Percentiles rank a stretch among this genome's conserved stretches.
Conservation (phyloP, 2,113 vertebrate species). For the Catharus fuscescens region DNA sequence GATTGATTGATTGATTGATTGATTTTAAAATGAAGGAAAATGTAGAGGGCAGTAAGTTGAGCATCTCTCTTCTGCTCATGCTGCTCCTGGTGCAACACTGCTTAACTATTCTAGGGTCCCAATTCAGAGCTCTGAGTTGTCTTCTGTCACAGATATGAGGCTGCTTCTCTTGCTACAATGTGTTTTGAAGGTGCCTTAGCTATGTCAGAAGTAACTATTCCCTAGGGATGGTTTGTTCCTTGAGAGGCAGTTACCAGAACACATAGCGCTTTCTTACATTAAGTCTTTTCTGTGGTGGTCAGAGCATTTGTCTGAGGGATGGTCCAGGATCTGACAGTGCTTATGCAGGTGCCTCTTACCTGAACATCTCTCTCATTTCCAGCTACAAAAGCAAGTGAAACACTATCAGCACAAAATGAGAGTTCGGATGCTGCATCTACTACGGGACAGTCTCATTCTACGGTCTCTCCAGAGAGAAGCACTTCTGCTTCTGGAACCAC, state of each 20-base stretch:
- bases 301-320: background rate
- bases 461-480: background rate
- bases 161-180: background rate
- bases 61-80: background rate
- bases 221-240: background rate
- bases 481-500: background rate
- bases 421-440: background rate
- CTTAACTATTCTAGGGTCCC: background rate
- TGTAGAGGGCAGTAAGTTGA: background rate
- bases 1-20: background rate
- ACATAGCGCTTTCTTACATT: background rate
- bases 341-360: background rate
- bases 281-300: background rate
- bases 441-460: background rate
- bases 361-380: background rate
- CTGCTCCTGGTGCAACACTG: background rate
- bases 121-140: background rate
- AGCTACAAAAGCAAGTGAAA: background rate
- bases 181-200: background rate
- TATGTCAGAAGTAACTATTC: background rate
- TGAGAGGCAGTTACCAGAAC: background rate
- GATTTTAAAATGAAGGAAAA: background rate
- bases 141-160: background rate
- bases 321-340: background rate
- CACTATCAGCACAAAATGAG: background rate